Percentiles rank a stretch among this genome's conserved stretches.
Evolutionary conservation across 2,888 invertebrate species (phyloP).

Genomic region (Agrenia bidenticulata): DNA sequence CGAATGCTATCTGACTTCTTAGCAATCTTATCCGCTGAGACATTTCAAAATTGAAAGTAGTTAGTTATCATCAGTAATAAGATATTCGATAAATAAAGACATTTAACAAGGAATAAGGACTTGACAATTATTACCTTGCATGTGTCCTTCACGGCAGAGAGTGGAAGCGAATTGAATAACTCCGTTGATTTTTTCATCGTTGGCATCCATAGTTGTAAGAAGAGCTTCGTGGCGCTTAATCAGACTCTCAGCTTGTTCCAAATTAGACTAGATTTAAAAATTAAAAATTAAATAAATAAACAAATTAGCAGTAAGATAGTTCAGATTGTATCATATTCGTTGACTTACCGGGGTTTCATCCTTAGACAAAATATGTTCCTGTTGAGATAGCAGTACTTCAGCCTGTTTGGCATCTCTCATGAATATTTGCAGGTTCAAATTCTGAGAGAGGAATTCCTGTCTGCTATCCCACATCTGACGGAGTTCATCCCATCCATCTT

Average conservation of each 20-base stretch:
- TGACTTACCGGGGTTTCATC: constrained; percentile 84
- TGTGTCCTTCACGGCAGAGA: constrained; percentile 88
- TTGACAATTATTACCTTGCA: constrained; percentile 75
- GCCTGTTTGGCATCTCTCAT: constrained; percentile 96
- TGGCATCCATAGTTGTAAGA: constrained; percentile 99
- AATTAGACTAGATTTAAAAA: constrained; percentile 62
- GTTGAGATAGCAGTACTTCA: constrained; percentile 94
- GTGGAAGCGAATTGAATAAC: constrained; percentile 92
- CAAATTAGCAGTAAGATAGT: neutral
- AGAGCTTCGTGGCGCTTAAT: constrained; percentile 98
- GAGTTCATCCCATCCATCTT: constrained; percentile 98
- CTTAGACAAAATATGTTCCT: constrained; percentile 95
- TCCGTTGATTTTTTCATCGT: constrained; percentile 98
- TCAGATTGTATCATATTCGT: neutral
- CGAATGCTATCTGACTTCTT: constrained; percentile 94
- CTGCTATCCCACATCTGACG: constrained; percentile 99
- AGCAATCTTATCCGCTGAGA: constrained; percentile 83
- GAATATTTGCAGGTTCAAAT: constrained; percentile 90
- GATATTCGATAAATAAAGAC: no score
- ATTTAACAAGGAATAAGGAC: no score
- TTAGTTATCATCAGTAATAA: no score
- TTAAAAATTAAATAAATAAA: constrained; percentile 10
- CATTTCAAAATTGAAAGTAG: neutral
- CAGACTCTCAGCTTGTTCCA: constrained; percentile 96
- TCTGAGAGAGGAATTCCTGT: constrained; percentile 90